Evolutionary conservation across 2,113 vertebrate species (phyloP).

Genomic region (Parus major): DNA sequence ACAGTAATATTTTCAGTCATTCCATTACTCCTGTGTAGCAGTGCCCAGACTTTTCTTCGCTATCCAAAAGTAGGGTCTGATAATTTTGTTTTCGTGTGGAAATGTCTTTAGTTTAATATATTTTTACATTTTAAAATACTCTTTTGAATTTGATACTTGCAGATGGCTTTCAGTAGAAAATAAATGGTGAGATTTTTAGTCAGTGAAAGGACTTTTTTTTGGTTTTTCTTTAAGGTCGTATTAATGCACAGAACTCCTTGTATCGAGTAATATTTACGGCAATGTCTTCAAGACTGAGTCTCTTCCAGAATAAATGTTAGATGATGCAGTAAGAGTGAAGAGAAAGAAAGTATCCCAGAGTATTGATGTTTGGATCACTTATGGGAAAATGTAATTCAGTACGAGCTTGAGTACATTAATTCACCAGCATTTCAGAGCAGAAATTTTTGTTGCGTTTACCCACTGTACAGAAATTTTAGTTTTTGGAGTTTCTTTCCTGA

Average conservation of each 20-base stretch:
- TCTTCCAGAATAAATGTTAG: not conserved
- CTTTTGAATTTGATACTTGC: not conserved
- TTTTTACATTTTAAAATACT: not conserved
- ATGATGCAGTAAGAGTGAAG: not conserved
- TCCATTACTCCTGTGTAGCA: not conserved
- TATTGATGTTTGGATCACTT: not conserved
- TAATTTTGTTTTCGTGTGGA: not conserved
- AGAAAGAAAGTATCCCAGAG: not conserved
- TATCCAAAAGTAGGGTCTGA: not conserved
- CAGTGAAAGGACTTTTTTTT: not conserved
- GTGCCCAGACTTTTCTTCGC: not conserved
- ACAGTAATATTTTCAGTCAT: not conserved
- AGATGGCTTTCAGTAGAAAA: not conserved
- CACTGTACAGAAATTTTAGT: not conserved
- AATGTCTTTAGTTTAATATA: not conserved
- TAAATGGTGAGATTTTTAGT: not conserved
- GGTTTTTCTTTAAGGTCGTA: not conserved
- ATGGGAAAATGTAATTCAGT: not conserved
- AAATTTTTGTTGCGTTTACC: not conserved
- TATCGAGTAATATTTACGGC: not conserved
- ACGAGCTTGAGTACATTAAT: not conserved
- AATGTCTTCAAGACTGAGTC: not conserved
- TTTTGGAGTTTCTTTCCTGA: not conserved
- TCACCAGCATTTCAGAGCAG: not conserved
- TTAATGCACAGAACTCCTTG: not conserved